Percentiles rank a stretch among this genome's conserved stretches.
Conservation (phyloP, 2,888 invertebrate genomes). For the Gastracanthus pulcherrimus region DNA sequence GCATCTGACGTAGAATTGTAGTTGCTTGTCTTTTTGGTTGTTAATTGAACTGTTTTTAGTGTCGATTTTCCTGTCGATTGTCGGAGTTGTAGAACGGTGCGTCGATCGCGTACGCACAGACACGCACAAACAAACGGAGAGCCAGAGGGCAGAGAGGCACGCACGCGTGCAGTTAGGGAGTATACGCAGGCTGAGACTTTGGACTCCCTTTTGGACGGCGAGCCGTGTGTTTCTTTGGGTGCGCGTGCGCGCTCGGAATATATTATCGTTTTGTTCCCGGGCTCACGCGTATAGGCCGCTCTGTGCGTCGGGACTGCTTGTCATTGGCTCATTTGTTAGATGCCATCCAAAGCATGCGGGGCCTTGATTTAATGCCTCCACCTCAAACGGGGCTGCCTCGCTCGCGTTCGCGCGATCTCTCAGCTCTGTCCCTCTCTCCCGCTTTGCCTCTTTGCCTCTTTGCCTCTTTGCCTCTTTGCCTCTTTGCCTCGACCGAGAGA, state of each 20-base stretch:
- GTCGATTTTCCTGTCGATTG: conserved; percentile 41
- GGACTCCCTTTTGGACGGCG: conserved; percentile 58
- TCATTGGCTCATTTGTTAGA: conserved; percentile 78
- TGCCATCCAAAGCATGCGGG: conserved; percentile 78
- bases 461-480: not conserved
- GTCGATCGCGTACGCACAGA: conserved; percentile 46
- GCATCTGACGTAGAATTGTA: conserved; percentile 24
- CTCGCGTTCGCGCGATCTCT: conserved; percentile 48
- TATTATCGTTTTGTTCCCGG: conserved; percentile 77
- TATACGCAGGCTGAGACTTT: too few species aligned
- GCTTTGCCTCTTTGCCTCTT: conserved; percentile 11
- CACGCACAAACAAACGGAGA: not conserved
- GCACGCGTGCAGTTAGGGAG: too few species aligned
- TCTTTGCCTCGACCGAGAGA: too few species aligned
- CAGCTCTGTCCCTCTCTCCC: conserved; percentile 20
- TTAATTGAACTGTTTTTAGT: conserved; percentile 26
- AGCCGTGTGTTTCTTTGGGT: conserved; percentile 35
- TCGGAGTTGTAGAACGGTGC: conserved; percentile 37
- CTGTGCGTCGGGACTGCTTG: conserved; percentile 72
- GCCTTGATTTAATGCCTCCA: conserved; percentile 77
- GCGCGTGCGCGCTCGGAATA: conserved; percentile 69
- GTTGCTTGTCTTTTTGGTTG: conserved; percentile 5
- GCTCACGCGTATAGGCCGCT: conserved; percentile 63
- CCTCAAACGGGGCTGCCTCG: conserved; percentile 66
- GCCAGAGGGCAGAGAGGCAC: too few species aligned